phyloP scores from a whole-genome alignment of 1,140 invertebrate genomes.

The Achroia grisella region DNA sequence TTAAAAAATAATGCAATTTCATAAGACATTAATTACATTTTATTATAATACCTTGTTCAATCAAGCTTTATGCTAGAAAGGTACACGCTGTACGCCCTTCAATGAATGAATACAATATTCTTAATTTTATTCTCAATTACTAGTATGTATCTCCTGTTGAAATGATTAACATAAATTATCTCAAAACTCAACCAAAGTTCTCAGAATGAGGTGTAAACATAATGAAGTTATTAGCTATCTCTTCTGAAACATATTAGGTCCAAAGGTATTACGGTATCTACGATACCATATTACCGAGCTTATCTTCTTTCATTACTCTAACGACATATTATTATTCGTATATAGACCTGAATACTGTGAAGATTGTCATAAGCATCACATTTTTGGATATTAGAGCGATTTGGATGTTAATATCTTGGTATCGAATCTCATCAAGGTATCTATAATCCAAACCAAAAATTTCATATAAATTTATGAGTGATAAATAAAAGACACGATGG shows the following conservation, averaged over 20 bases:
- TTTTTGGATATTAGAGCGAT: constrained; percentile 31
- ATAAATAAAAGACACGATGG: constrained; percentile 27
- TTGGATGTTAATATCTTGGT: constrained; percentile 43
- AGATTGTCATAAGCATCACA: constrained; percentile 22
- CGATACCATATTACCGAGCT: no score
- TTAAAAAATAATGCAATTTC: no score
- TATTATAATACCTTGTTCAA: no score
- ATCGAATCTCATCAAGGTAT: constrained; percentile 38
- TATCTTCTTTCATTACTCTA: constrained; percentile 3
- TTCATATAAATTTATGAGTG: constrained; percentile 38
- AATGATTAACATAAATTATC: not conserved
- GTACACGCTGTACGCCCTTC: no score
- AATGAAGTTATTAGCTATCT: constrained; percentile 7
- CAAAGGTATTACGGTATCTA: no score
- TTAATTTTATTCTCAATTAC: no score
- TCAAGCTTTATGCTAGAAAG: no score
- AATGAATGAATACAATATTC: no score
- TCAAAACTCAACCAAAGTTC: not conserved
- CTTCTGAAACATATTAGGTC: not conserved
- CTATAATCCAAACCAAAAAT: constrained; percentile 36
- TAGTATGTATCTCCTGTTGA: no score
- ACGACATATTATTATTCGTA: constrained; percentile 2
- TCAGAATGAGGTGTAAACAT: constrained; percentile 2
- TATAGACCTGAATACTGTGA: constrained; percentile 15
- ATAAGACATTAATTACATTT: no score